phyloP scores from a whole-genome alignment of 1,140 invertebrate species.

The Trichonephila clavata region DNA sequence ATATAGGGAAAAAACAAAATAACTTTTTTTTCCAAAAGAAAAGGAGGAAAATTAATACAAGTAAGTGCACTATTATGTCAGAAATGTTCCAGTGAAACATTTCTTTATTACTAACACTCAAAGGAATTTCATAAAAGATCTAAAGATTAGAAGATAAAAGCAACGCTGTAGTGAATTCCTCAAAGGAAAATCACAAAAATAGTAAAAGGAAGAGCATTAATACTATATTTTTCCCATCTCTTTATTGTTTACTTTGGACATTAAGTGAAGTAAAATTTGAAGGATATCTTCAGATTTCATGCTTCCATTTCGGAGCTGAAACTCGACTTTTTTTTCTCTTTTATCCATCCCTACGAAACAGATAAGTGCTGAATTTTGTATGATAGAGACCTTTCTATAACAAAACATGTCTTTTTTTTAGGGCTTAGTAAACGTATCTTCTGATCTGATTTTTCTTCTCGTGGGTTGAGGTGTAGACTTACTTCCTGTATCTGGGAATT shows the following conservation, averaged over 20 bases:
- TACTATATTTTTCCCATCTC: neutral
- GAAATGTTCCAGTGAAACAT: too few species aligned
- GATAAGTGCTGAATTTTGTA: conserved; percentile 1
- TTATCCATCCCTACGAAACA: neutral
- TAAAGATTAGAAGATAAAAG: neutral
- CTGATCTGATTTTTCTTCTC: too few species aligned
- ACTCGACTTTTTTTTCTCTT: neutral
- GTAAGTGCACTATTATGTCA: too few species aligned
- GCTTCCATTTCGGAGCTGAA: neutral
- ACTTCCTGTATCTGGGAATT: too few species aligned
- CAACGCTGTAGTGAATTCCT: neutral
- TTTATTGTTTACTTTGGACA: neutral
- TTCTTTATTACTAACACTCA: too few species aligned
- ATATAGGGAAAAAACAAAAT: too few species aligned
- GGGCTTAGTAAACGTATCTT: too few species aligned
- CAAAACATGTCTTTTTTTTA: too few species aligned
- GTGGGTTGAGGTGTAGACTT: too few species aligned
- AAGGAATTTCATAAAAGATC: too few species aligned
- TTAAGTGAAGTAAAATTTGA: conserved; percentile 38
- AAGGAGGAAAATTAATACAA: too few species aligned
- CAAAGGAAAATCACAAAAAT: neutral
- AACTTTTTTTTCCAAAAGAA: too few species aligned
- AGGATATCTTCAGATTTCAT: conserved; percentile 1
- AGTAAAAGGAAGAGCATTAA: neutral
- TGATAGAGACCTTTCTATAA: neutral